phyloP scores from a whole-genome alignment of 2,888 invertebrate species.

The Caenorhabditis plicata region DNA sequence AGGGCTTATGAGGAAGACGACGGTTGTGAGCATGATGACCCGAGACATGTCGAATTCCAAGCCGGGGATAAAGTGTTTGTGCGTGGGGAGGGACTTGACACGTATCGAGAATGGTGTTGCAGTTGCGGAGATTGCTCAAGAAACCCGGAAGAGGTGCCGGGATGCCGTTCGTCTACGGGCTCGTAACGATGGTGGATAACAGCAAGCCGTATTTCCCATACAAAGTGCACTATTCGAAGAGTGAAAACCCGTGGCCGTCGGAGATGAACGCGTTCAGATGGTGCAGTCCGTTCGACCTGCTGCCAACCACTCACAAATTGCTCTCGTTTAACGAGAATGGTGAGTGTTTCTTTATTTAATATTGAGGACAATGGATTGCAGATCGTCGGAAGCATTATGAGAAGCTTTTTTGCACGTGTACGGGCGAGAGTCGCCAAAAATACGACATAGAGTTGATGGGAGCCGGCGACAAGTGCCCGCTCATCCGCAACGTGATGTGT shows the following conservation, averaged over 20 bases:
- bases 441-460: too few species aligned
- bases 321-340: constrained; percentile 8
- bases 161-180: constrained; percentile 24
- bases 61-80: constrained; percentile 33
- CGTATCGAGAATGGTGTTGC: constrained; percentile 14
- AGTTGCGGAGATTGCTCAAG: constrained; percentile 14
- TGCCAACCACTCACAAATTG: constrained; percentile 35
- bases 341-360: neutral
- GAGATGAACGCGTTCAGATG: constrained; percentile 26
- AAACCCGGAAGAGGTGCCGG: constrained; percentile 29
- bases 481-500: constrained; percentile 31
- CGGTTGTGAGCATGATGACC: constrained; percentile 1
- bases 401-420: constrained; percentile 21
- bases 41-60: neutral
- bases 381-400: constrained; percentile 9
- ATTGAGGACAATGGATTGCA: neutral
- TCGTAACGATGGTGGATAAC: constrained; percentile 17
- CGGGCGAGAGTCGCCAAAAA: constrained; percentile 1
- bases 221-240: constrained; percentile 33
- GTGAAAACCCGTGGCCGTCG: constrained; percentile 31
- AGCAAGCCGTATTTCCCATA: constrained; percentile 28
- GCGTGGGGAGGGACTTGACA: constrained; percentile 5
- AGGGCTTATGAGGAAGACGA: neutral
- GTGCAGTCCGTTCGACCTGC: constrained; percentile 32
- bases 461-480: too few species aligned